Evolutionary conservation across 2,797 vertebrate species (phyloP).

Genomic region (Microchirus variegatus): DNA sequence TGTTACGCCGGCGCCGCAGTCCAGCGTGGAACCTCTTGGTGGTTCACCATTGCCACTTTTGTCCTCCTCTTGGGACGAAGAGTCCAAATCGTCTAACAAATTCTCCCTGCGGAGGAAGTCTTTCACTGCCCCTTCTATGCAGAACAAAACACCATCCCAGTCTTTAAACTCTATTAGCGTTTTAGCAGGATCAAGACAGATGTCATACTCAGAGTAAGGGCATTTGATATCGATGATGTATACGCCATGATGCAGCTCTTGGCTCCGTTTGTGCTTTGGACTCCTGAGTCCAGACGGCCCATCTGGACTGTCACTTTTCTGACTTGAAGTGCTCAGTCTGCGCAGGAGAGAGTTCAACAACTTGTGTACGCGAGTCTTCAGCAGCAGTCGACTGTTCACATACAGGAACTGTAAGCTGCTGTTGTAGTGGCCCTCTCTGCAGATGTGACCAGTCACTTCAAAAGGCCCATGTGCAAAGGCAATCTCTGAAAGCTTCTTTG

Average conservation of each 20-base stretch:
- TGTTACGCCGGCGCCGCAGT: conserved; percentile 76
- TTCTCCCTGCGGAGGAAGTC: conserved; percentile 88
- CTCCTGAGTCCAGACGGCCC: conserved; percentile 65
- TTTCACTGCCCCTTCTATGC: conserved; percentile 89
- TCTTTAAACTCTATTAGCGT: conserved; percentile 95
- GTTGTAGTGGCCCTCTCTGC: conserved; percentile 93
- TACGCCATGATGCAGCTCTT: conserved; percentile 86
- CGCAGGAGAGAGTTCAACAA: conserved; percentile 89
- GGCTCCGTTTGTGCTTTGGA: conserved; percentile 80
- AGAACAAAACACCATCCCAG: conserved; percentile 88
- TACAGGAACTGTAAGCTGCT: conserved; percentile 92
- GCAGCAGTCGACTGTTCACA: conserved; percentile 89
- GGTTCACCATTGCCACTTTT: conserved; percentile 49
- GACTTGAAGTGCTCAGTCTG: conserved; percentile 83
- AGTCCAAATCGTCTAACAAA: conserved; percentile 85
- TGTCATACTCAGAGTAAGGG: conserved; percentile 88
- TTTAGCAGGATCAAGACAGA: conserved; percentile 94
- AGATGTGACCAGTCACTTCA: conserved; percentile 87
- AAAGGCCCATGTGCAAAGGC: conserved; percentile 80
- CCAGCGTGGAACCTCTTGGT: conserved; percentile 62
- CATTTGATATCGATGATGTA: conserved; percentile 93
- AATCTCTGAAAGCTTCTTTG: conserved; percentile 89
- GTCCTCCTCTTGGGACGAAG: conserved; percentile 53
- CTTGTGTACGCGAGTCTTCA: conserved; percentile 93
- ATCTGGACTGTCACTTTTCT: conserved; percentile 75